phyloP scores from a whole-genome alignment of 2,797 vertebrate genomes.

The Rachycentron canadum region DNA sequence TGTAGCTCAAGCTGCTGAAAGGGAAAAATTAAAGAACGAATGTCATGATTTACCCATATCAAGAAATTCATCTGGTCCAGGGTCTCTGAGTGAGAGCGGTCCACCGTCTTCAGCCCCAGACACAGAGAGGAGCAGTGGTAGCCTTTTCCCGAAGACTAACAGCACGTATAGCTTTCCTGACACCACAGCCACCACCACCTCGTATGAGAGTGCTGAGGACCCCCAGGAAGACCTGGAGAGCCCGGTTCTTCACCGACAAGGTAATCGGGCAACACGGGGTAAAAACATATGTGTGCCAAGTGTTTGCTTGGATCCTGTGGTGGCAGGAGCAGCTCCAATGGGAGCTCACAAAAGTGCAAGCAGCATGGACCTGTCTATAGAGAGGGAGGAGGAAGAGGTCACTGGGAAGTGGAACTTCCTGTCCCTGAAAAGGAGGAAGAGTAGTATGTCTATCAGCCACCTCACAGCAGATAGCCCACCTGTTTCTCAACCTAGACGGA shows the following conservation, averaged over 20 bases:
- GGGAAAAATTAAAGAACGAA: constrained; percentile 25
- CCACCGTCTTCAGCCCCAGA: constrained; percentile 66
- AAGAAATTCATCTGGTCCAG: constrained; percentile 70
- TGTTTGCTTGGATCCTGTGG: constrained; percentile 50
- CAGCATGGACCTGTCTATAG: constrained; percentile 79
- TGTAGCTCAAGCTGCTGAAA: constrained; percentile 12
- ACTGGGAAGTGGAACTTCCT: constrained; percentile 57
- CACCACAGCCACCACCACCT: constrained; percentile 76
- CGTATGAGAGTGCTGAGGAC: constrained; percentile 84
- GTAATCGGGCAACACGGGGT: not conserved
- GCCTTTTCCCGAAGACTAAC: constrained; percentile 78
- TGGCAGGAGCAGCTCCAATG: constrained; percentile 11
- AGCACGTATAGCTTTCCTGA: constrained; percentile 83
- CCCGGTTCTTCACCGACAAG: constrained; percentile 30
- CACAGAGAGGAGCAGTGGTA: constrained; percentile 74
- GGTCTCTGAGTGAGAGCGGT: constrained; percentile 71
- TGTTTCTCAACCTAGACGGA: constrained; percentile 64
- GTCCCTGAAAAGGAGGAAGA: constrained; percentile 76
- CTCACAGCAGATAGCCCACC: constrained; percentile 71
- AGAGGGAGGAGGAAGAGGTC: constrained; percentile 61
- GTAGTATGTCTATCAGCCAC: constrained; percentile 77
- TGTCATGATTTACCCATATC: constrained; percentile 42
- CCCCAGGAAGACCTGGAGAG: constrained; percentile 76
- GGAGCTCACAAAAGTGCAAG: constrained; percentile 77
- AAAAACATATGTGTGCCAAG: constrained; percentile 31